Evolutionary conservation across 2,113 vertebrate species (phyloP), one percentile per base, ranked within the genome.

Genomic region (Loxodonta africana): DNA sequence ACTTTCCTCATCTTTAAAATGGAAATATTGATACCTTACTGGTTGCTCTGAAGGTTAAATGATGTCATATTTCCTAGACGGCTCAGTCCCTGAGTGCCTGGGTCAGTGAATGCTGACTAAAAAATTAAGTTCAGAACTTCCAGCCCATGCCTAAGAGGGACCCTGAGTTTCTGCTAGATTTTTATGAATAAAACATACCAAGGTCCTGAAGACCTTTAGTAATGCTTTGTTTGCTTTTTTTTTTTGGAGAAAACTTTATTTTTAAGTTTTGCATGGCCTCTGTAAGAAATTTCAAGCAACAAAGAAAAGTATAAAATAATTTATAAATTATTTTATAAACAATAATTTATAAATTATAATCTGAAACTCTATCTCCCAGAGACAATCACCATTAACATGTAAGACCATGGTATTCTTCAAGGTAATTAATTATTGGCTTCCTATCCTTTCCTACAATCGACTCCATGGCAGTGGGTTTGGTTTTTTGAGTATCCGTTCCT

Each of bases 1-100:
- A 65, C 28, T 67, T 46, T 91, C 18, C 41, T 92, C 30, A 62
- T 82, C 65, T 95, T 95, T 91, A 83, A 90, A 90, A 80, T 30
- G 28, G 5, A 23, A 8, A 37, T 46, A 62, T 46, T 88, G 37
- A 63, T 53, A 46, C 9, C 21, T 93, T n/a, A 46, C 6, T 62
- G 8, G 12, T 30, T 71, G 30, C 48, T 69, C 86, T 95, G 53
- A 84, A 3, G 11, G 17, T 33, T 88, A 82, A 82, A 82, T 25
- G 51, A 88, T 17, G 48, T 37, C 57, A 14, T 53, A 92, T 88
- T 95, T 95, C 71, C 48, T 76, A 57, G 33, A 21, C 89, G 26
- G 0, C 41, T 93, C 41, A 69, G 3, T 23, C 26, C 4, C 20
- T 51, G 51, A 46, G 23, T 10, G 11, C 8, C 9, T n/a, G 25